A percentile compares a stretch with the other conserved stretches of the same genome.
Conservation (phyloP, 1,140 invertebrate species). For the Philotrypesis tridentata region DNA sequence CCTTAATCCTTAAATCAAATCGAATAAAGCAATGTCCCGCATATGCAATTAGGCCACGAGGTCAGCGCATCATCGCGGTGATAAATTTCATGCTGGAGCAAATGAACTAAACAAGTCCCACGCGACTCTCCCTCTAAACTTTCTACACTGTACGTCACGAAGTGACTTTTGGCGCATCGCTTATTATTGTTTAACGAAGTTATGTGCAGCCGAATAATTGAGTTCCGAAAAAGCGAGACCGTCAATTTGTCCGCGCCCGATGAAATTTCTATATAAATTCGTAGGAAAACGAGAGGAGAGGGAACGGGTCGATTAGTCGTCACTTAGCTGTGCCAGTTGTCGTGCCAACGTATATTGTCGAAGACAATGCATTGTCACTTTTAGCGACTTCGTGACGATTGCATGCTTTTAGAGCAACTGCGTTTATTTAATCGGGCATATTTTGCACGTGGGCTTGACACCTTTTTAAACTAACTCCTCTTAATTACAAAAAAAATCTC, state of each 20-base stretch:
- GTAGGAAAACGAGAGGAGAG: no score
- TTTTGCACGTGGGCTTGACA: no score
- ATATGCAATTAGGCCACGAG: conserved; percentile 25
- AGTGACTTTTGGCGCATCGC: not conserved
- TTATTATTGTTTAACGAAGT: not conserved
- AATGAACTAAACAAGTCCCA: not conserved
- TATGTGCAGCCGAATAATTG: no score
- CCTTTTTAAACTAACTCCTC: no score
- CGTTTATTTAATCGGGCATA: no score
- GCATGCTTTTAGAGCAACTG: not conserved
- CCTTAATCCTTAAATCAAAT: not conserved
- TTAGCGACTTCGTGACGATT: no score
- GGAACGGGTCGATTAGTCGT: no score
- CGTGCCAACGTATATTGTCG: not conserved
- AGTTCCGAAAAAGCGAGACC: no score
- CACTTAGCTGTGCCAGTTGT: not conserved
- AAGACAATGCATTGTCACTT: no score
- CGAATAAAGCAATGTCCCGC: not conserved
- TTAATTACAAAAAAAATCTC: no score
- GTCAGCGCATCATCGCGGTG: conserved; percentile 14
- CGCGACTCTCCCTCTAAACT: not conserved
- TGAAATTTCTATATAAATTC: no score
- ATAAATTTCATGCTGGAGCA: not conserved
- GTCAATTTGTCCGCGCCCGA: not conserved
- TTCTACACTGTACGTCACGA: not conserved